phyloP scores from a whole-genome alignment of 2,113 vertebrate genomes.

The Ceyx melanurus region DNA sequence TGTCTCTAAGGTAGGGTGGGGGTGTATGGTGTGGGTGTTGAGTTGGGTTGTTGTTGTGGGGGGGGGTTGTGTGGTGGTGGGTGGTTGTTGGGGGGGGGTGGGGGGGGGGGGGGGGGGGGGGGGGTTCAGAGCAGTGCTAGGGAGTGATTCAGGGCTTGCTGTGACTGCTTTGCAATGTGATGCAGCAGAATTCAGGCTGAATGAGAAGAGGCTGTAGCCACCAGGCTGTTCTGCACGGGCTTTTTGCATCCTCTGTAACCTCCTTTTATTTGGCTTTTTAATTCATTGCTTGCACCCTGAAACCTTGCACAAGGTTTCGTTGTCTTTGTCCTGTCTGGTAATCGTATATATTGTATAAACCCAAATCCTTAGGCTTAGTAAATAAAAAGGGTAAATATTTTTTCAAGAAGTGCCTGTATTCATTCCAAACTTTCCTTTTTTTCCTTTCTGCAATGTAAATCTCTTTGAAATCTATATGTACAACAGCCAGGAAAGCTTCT shows the following conservation, averaged over 20 bases:
- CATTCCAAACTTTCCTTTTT: neutral
- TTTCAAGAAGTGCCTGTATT: neutral
- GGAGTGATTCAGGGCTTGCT: neutral
- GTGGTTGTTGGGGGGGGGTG: too few relatives aligned
- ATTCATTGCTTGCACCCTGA: neutral
- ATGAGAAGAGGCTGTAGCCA: neutral
- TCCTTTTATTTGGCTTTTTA: too few relatives aligned
- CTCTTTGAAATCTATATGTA: neutral
- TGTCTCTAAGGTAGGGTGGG: too few relatives aligned
- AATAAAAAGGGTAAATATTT: neutral
- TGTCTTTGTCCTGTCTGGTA: neutral
- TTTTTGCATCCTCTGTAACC: neutral
- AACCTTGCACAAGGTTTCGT: neutral
- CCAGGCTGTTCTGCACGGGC: neutral
- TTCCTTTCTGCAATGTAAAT: neutral
- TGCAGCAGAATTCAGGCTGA: constrained; percentile 5
- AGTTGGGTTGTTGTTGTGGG: too few relatives aligned
- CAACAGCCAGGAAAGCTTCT: neutral
- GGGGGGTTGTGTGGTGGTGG: too few relatives aligned
- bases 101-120: too few relatives aligned
- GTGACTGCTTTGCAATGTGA: neutral
- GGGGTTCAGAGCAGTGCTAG: neutral
- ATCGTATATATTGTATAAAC: neutral
- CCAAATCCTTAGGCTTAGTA: neutral
- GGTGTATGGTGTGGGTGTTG: too few relatives aligned